Percentiles rank a stretch among this genome's conserved stretches.
These are phyloP conservation scores for Peromyscus leucopus DNA, from an alignment of 2,113 vertebrate species.

Conservation along the genomic window DNA sequence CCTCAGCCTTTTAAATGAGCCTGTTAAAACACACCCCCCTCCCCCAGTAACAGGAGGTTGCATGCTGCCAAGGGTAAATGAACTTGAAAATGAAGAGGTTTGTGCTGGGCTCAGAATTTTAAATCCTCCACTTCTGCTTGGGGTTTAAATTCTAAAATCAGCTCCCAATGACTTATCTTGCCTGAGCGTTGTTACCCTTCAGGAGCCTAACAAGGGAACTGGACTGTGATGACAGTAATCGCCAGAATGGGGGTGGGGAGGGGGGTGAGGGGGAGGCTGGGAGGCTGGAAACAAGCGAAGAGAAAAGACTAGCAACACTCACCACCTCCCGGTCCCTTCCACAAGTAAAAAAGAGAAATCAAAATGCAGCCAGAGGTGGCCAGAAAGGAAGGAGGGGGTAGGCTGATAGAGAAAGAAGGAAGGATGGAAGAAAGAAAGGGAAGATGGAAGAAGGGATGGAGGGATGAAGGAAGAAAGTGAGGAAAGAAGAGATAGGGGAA, in stretches of 20 bases:
- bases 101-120: conserved; percentile 82
- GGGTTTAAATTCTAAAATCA: conserved; percentile 72
- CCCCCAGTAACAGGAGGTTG: conserved; percentile 82
- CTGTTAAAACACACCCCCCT: conserved; percentile 76
- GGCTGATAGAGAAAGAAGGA: neutral
- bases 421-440: neutral
- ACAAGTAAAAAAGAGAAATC: neutral
- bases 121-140: conserved; percentile 75
- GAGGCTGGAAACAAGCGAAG: neutral
- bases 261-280: too few species aligned
- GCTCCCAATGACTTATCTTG: conserved; percentile 17
- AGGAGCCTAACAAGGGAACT: neutral
- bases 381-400: neutral
- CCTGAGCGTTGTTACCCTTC: neutral
- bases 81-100: conserved; percentile 85
- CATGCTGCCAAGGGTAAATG: conserved; percentile 84
- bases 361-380: too few species aligned
- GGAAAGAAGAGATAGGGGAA: neutral
- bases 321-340: neutral
- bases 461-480: neutral
- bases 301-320: neutral
- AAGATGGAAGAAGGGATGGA: neutral
- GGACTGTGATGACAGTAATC: neutral
- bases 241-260: rapidly evolving
- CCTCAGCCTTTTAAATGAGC: conserved; percentile 85